phyloP scores from a whole-genome alignment of 2,888 invertebrate species.

The Catocala fraxini region DNA sequence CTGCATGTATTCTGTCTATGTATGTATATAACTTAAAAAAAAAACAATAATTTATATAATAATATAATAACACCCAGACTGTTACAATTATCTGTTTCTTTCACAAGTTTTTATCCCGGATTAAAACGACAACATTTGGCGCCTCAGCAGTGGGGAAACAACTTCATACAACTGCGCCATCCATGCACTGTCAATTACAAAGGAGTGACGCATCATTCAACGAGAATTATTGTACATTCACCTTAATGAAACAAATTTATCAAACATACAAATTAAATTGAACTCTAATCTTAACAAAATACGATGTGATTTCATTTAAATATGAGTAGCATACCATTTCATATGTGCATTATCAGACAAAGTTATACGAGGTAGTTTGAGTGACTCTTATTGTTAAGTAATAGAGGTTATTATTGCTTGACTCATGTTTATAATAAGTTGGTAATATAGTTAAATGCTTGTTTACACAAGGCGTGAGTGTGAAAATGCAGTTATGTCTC shows the following conservation, averaged over 20 bases:
- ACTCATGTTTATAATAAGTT: not conserved
- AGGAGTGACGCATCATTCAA: no score
- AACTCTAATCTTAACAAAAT: not conserved
- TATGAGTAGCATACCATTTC: not conserved
- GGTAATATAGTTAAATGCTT: conserved; percentile 17
- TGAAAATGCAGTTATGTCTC: conserved; percentile 45
- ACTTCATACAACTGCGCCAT: no score
- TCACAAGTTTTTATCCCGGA: no score
- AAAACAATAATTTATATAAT: no score
- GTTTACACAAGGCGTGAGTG: conserved; percentile 40
- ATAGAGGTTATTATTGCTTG: conserved; percentile 8
- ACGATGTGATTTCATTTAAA: conserved; percentile 19
- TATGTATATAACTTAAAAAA: no score
- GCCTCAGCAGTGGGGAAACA: no score
- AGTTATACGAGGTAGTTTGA: not conserved
- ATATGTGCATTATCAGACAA: conserved; percentile 21
- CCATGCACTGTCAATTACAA: no score
- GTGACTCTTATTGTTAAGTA: not conserved
- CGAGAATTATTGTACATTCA: not conserved
- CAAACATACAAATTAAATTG: conserved; percentile 6
- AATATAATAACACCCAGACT: no score
- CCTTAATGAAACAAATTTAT: conserved; percentile 5
- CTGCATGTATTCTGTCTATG: no score
- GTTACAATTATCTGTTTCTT: no score
- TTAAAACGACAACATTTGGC: no score